Evolutionary conservation across 2,797 vertebrate species (phyloP).

Genomic region (Sylvilagus floridanus): DNA sequence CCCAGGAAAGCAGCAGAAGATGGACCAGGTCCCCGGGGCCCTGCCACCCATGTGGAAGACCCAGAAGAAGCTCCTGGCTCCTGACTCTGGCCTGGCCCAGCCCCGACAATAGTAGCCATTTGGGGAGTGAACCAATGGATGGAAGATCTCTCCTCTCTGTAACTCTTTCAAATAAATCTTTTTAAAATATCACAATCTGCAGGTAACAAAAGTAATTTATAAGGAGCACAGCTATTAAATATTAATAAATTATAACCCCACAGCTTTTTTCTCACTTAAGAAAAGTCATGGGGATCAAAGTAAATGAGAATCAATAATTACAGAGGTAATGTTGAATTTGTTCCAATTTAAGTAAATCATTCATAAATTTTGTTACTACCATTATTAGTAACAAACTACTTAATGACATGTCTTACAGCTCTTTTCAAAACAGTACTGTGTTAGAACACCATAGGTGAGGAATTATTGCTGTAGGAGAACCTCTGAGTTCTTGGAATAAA

Average conservation of each 20-base stretch:
- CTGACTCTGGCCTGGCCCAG: too few species aligned
- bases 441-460: neutral
- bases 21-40: too few species aligned
- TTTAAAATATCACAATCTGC: neutral
- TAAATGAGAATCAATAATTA: neutral
- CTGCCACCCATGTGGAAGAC: too few species aligned
- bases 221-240: neutral
- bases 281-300: neutral
- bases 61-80: too few species aligned
- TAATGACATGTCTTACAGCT: neutral
- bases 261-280: conserved; percentile 6
- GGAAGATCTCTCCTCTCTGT: too few species aligned
- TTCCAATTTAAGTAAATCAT: neutral
- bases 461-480: neutral
- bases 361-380: neutral
- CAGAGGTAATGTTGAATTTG: neutral
- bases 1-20: too few species aligned
- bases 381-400: neutral
- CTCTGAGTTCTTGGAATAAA: neutral
- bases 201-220: conserved; percentile 41
- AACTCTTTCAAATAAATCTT: too few species aligned
- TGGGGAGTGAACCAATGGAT: too few species aligned
- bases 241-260: neutral
- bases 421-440: neutral
- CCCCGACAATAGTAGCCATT: too few species aligned